phyloP scores from a whole-genome alignment of 2,797 vertebrate species.

The Chiroxiphia lanceolata region DNA sequence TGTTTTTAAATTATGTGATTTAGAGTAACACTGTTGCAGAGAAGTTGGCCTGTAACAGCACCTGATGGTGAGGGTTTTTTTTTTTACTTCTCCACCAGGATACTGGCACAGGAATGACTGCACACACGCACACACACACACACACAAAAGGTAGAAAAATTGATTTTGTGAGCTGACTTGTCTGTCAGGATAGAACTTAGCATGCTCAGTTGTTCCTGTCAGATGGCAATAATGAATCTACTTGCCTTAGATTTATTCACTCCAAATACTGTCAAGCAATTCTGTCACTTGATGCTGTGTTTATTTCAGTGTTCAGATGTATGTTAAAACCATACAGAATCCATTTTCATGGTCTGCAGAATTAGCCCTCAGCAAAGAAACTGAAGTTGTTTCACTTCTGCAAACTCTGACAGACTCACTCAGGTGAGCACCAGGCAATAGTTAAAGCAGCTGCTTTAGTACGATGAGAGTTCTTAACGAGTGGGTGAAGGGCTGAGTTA shows the following conservation, averaged over 20 bases:
- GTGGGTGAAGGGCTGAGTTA: neutral
- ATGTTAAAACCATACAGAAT: neutral
- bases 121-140: no score
- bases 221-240: neutral
- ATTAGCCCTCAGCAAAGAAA: neutral
- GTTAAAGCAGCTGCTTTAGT: neutral
- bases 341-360: neutral
- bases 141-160: neutral
- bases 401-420: fast-evolving
- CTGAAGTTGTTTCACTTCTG: neutral
- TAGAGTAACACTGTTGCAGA: neutral
- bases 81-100: neutral
- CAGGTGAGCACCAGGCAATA: neutral
- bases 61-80: neutral
- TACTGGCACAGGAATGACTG: neutral
- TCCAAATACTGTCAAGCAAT: neutral
- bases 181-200: neutral
- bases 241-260: neutral
- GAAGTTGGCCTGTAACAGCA: neutral
- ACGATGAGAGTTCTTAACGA: neutral
- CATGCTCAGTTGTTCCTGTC: neutral
- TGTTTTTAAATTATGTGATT: neutral
- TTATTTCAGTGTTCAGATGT: neutral
- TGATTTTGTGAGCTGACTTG: neutral
- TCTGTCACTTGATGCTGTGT: neutral